These are phyloP conservation scores for Hucho hucho DNA, from an alignment of 2,113 vertebrate species.

Conservation along the genomic window DNA sequence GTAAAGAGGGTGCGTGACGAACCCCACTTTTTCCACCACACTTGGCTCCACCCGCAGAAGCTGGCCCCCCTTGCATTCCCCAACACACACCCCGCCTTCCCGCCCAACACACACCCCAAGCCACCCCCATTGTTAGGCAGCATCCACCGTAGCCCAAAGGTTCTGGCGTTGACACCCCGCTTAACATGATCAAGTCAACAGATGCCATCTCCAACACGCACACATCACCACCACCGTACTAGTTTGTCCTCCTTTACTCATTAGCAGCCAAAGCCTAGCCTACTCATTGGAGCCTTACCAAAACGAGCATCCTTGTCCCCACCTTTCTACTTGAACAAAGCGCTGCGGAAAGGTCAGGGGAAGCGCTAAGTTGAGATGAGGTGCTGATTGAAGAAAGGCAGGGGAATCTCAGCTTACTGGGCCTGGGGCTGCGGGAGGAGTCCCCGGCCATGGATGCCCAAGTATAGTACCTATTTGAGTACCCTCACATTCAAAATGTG, in stretches of 20 bases:
- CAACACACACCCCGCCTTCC: slow-evolving; percentile 11
- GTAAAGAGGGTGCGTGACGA: neutral
- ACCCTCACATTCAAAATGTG: too few species aligned
- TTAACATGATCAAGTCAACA: neutral
- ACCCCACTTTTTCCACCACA: neutral
- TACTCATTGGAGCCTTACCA: neutral
- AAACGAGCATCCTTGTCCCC: neutral
- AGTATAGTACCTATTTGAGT: too few species aligned
- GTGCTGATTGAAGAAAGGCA: neutral
- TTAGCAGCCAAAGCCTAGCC: neutral
- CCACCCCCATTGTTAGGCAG: neutral
- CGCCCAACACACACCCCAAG: slow-evolving; percentile 10
- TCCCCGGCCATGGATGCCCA: too few species aligned
- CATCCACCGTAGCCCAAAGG: neutral
- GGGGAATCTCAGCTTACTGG: neutral
- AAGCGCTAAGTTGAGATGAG: neutral
- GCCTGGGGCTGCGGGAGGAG: neutral
- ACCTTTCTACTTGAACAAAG: neutral
- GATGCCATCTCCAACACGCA: neutral
- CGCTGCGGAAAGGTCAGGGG: too few species aligned
- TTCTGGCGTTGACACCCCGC: neutral
- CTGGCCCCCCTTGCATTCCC: neutral
- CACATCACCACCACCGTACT: neutral
- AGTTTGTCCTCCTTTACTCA: neutral
- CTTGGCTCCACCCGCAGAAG: slow-evolving; percentile 8